These are phyloP conservation scores for Anomalospiza imberbis DNA, from an alignment of 2,797 vertebrate species.

Conservation along the genomic window DNA sequence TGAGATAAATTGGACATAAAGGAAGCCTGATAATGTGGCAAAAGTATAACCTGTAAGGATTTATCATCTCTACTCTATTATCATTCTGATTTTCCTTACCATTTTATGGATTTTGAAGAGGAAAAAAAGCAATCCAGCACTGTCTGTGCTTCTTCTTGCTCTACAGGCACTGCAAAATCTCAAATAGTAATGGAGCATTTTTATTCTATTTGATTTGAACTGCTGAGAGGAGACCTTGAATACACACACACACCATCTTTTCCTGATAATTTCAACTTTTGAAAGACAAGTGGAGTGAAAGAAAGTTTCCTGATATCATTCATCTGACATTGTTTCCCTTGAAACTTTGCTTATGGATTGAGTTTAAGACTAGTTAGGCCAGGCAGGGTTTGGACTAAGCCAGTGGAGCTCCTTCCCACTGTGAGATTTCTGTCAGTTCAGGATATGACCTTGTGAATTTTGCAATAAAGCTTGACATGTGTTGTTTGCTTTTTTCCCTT, in stretches of 20 bases:
- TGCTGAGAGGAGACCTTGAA: neutral
- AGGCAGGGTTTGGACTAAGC: neutral
- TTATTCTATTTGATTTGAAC: neutral
- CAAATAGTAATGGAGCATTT: neutral
- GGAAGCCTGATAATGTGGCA: neutral
- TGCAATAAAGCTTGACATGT: neutral
- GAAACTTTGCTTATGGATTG: neutral
- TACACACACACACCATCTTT: neutral
- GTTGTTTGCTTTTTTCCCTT: neutral
- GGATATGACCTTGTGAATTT: neutral
- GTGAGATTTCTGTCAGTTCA: neutral
- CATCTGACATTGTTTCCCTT: constrained; percentile 7
- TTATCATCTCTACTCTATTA: neutral
- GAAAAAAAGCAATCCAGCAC: neutral
- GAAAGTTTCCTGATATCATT: neutral
- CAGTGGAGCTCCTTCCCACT: neutral
- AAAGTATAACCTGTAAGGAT: neutral
- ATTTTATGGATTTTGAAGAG: neutral
- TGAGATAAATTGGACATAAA: neutral
- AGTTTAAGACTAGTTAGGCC: neutral
- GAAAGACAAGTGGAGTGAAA: neutral
- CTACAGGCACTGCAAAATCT: neutral
- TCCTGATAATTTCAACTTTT: neutral
- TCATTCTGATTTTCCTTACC: neutral
- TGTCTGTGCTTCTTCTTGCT: neutral